A percentile compares a stretch with the other conserved stretches of the same genome.
Conservation (phyloP, 2,888 invertebrate species). For the Campoletis raptor region DNA sequence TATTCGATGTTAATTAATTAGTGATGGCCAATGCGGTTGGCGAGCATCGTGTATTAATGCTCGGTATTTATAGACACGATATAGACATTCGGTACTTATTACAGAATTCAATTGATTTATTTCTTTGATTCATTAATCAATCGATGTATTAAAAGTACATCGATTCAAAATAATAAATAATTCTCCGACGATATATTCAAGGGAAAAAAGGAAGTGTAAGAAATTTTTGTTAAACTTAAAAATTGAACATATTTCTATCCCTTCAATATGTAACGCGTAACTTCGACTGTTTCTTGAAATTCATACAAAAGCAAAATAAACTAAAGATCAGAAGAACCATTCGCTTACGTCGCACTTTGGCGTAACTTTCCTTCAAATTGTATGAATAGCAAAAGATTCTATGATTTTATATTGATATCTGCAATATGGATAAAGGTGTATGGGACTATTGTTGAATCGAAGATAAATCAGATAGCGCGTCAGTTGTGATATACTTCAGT, state of each 20-base stretch:
- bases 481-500: constrained; percentile 2
- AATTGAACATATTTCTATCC: not conserved
- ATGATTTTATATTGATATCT: not conserved
- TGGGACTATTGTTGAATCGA: not conserved
- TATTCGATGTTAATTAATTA: too few species aligned
- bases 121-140: too few species aligned
- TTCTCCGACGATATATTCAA: not conserved
- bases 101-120: too few species aligned
- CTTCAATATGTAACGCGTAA: not conserved
- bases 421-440: not conserved
- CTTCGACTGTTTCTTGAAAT: not conserved
- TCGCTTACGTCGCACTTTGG: not conserved
- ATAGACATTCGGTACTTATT: too few species aligned
- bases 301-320: not conserved
- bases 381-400: not conserved
- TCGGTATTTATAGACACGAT: too few species aligned
- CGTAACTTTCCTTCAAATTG: not conserved
- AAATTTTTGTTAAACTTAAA: not conserved
- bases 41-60: too few species aligned
- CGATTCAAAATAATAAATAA: not conserved
- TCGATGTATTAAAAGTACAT: too few species aligned
- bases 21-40: too few species aligned
- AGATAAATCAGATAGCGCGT: constrained; percentile 4
- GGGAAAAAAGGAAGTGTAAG: not conserved
- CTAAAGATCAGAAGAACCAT: not conserved